These are phyloP conservation scores for Anastrepha ludens DNA, from an alignment of 1,140 invertebrate genomes.

Conservation along the genomic window DNA sequence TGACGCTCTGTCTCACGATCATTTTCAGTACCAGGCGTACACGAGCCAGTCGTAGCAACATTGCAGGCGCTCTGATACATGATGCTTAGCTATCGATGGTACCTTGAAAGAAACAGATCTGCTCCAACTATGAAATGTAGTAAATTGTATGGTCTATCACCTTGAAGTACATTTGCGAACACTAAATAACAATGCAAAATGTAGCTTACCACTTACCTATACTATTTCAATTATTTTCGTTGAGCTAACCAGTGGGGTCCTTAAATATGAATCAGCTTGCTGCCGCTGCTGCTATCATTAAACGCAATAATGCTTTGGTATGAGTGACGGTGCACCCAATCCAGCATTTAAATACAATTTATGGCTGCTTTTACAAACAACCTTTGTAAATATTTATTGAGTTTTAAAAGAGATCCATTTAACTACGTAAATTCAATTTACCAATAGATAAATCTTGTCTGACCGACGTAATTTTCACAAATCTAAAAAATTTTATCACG, in stretches of 20 bases:
- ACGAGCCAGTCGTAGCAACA: conserved; percentile 76
- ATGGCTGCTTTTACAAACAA: neutral
- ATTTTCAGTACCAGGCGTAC: conserved; percentile 74
- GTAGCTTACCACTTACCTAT: neutral
- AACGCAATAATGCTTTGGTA: conserved; percentile 11
- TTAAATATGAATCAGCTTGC: conserved; percentile 44
- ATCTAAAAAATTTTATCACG: conserved; percentile 36
- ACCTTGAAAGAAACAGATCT: neutral
- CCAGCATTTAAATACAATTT: conserved; percentile 30
- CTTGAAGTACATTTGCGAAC: neutral
- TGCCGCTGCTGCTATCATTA: conserved; percentile 29
- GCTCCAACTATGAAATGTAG: neutral
- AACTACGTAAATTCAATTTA: neutral
- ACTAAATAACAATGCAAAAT: neutral
- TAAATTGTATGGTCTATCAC: no score
- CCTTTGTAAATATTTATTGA: neutral
- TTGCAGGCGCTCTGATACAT: conserved; percentile 82
- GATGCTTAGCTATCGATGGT: conserved; percentile 31
- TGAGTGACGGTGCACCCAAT: conserved; percentile 27
- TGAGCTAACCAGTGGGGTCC: neutral
- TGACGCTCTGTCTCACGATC: conserved; percentile 76
- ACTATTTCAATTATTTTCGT: neutral
- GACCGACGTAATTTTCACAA: neutral
- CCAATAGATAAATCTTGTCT: neutral
- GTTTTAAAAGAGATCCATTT: neutral